Evolutionary conservation across 37 sponge, comb jelly and placozoan species (phyloP).

Genomic region (Mnemiopsis leidyi): DNA sequence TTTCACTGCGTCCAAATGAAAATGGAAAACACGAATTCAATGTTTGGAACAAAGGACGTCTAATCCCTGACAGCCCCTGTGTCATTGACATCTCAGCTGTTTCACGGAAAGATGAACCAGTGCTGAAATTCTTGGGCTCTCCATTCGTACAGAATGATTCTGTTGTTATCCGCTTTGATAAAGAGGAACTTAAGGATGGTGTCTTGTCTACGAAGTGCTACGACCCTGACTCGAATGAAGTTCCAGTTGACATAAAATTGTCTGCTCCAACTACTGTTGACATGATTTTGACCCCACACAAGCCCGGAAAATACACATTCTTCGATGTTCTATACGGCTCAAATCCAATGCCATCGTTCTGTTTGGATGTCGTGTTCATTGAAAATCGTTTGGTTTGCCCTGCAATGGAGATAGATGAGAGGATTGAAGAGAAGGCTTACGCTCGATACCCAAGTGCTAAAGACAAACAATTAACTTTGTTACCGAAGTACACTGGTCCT

Average conservation of each 20-base stretch:
- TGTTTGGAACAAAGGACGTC: slow-evolving; percentile 4
- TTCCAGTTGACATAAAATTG: background rate
- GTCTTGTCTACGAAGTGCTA: background rate
- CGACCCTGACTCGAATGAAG: background rate
- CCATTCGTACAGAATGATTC: background rate
- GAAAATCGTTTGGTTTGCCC: background rate
- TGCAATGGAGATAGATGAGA: background rate
- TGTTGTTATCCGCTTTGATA: background rate
- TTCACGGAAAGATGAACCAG: background rate
- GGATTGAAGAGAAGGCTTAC: too few relatives aligned
- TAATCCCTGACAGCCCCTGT: slow-evolving; percentile 24
- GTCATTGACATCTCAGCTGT: background rate
- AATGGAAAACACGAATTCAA: background rate
- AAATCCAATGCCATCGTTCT: background rate
- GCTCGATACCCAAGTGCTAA: too few relatives aligned
- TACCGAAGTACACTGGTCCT: background rate
- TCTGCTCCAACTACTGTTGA: background rate
- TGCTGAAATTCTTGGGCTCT: background rate
- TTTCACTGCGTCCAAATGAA: background rate
- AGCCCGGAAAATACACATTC: background rate
- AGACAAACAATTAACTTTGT: background rate
- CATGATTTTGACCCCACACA: background rate
- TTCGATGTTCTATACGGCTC: background rate
- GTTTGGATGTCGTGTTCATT: background rate
- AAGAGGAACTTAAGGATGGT: background rate